Base-by-base conservation (phyloP, 2,797 vertebrate species). In the Oreortyx pictus region DNA sequence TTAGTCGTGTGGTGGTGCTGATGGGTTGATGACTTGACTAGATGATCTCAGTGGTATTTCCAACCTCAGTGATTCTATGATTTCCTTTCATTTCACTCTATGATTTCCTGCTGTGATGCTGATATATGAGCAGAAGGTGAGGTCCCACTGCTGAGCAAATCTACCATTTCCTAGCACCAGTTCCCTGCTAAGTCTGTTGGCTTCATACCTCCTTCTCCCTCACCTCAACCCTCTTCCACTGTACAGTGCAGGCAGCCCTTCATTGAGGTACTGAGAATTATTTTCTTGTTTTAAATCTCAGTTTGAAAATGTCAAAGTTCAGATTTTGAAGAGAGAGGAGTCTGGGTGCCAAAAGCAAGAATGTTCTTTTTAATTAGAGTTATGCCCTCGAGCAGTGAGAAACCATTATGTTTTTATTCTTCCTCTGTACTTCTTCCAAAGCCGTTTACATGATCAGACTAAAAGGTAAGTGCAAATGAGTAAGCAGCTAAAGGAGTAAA, bases 231-330 rank as follows among this genome's bases (percentile, higher is more conserved):
- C 5, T 60, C 50, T 73, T 54, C 65, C 0, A 11, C 17, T 71
- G 65, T 20, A 91, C 23, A 3, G 10, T 4, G 71, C 86, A 89
- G 76, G 57, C 82, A 93, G 90, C 74, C 64, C 67, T 86, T 86
- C 70, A n/a, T 73, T 24, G 3, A 47, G 74, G 82, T 67, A 62
- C 74, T 12, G 52, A 85, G 86, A 92, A 94, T 95, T 93, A 95
- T 92, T 96, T 96, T 85, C 90, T 79, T 95, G 90, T 83, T 96
- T 96, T 94, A 96, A 95, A 91, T 93, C 84, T 95, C 75, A 52
- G 95, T 94, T 95, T 94, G 93, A 96, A 96, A 97, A 96, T 97
- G 96, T 91, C 93, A 92, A 79, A 97, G 94, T 95, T 96, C 95
- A 94, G 64, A n/a, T 89, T 93, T 91, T 89, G 92, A 71, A 80